Evolutionary conservation across 2,888 invertebrate species (phyloP).

Genomic region (Lepeophtheirus nordmannii): DNA sequence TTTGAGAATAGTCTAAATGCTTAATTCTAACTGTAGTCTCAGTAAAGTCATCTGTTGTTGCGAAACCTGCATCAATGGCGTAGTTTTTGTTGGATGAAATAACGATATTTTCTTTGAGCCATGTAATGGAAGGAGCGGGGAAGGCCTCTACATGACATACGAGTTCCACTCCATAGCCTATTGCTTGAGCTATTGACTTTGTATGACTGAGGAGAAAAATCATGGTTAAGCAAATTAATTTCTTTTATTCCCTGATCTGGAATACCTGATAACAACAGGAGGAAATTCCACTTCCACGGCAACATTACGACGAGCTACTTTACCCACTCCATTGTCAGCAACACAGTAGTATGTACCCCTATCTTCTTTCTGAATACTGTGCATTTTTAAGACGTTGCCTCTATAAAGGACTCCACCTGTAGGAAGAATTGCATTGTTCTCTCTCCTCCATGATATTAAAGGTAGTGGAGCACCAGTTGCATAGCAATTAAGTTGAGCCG

Average conservation of each 20-base stretch:
- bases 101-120: constrained; percentile 65
- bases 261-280: constrained; percentile 53
- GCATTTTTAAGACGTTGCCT: constrained; percentile 64
- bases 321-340: constrained; percentile 46
- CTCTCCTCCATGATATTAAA: constrained; percentile 72
- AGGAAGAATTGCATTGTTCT: constrained; percentile 79
- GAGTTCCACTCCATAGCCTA: constrained; percentile 83
- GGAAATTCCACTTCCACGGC: constrained; percentile 73
- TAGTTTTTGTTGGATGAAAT: constrained; percentile 78
- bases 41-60: constrained; percentile 78
- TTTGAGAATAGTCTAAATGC: constrained; percentile 76
- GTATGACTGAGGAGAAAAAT: constrained; percentile 32
- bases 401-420: constrained; percentile 60
- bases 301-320: constrained; percentile 58
- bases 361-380: constrained; percentile 65
- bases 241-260: background rate
- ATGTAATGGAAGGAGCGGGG: constrained; percentile 77
- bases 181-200: constrained; percentile 44
- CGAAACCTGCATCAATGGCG: constrained; percentile 47
- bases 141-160: constrained; percentile 89
- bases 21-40: constrained; percentile 75
- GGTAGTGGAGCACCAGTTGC: constrained; percentile 72
- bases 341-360: constrained; percentile 86
- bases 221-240: constrained; percentile 26
- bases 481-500: constrained; percentile 67